Conservation (phyloP, 2,888 invertebrate genomes). For the Acrobasis repandana region DNA sequence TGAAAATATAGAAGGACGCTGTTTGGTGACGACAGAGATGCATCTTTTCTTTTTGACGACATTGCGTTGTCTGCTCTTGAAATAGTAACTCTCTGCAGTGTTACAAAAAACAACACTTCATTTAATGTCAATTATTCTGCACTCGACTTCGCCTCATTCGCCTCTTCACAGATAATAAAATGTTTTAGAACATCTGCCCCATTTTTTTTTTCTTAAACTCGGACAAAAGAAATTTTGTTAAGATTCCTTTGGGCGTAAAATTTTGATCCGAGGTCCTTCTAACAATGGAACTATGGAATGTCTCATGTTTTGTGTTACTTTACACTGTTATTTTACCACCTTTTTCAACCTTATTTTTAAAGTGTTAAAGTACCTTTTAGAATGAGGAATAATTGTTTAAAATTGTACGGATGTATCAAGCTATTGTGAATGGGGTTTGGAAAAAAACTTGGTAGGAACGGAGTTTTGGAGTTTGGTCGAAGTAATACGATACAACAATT, state of each 20-base stretch:
- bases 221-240: slow-evolving; percentile 46
- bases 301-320: slow-evolving; percentile 42
- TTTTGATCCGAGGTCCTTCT: slow-evolving; percentile 52
- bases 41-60: no score
- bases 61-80: slow-evolving; percentile 1
- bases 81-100: background rate
- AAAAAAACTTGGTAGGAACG: slow-evolving; percentile 8
- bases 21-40: no score
- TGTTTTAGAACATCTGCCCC: slow-evolving; percentile 65
- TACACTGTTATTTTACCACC: background rate
- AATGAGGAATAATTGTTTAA: background rate
- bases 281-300: slow-evolving; percentile 51
- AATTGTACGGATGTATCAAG: slow-evolving; percentile 9
- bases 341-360: background rate
- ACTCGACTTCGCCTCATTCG: slow-evolving; percentile 60
- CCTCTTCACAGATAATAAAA: slow-evolving; percentile 49
- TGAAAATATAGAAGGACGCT: no score
- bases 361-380: background rate
- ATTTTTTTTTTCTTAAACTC: slow-evolving; percentile 44
- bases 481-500: slow-evolving; percentile 21
- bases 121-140: slow-evolving; percentile 70
- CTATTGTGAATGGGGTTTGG: background rate
- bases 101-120: slow-evolving; percentile 49
- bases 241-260: slow-evolving; percentile 64
- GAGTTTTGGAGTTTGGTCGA: background rate